Conservation (phyloP, 2,888 invertebrate species). For the Zeuzera pyrina region DNA sequence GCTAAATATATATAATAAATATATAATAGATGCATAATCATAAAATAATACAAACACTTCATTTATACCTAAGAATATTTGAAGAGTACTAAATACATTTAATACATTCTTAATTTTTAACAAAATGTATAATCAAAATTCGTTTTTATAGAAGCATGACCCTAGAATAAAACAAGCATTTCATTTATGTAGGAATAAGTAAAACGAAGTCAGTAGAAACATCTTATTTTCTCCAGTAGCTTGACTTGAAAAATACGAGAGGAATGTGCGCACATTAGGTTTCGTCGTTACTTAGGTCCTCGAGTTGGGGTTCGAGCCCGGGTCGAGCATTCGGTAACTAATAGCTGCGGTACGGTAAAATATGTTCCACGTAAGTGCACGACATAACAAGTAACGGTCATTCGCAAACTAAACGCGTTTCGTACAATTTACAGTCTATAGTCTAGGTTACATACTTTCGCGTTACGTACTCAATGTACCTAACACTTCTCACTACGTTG, state of each 20-base stretch:
- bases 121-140: no score
- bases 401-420: conserved; percentile 6
- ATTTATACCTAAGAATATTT: no score
- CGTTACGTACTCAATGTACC: background rate
- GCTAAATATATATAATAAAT: no score
- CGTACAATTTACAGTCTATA: no score
- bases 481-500: background rate
- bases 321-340: conserved; percentile 27
- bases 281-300: conserved; percentile 45
- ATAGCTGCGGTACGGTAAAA: conserved; percentile 39
- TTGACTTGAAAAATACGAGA: conserved; percentile 47
- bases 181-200: background rate
- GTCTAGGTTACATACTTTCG: background rate
- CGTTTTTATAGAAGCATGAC: no score
- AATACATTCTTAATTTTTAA: no score
- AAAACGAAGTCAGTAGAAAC: conserved; percentile 11
- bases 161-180: no score
- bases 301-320: conserved; percentile 33
- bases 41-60: no score
- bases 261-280: conserved; percentile 46
- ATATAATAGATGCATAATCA: no score
- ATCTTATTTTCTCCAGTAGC: conserved; percentile 32
- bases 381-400: conserved; percentile 24
- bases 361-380: conserved; percentile 36
- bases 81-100: no score